phyloP scores from a whole-genome alignment of 2,797 vertebrate genomes.

The Tarsius wallacei region DNA sequence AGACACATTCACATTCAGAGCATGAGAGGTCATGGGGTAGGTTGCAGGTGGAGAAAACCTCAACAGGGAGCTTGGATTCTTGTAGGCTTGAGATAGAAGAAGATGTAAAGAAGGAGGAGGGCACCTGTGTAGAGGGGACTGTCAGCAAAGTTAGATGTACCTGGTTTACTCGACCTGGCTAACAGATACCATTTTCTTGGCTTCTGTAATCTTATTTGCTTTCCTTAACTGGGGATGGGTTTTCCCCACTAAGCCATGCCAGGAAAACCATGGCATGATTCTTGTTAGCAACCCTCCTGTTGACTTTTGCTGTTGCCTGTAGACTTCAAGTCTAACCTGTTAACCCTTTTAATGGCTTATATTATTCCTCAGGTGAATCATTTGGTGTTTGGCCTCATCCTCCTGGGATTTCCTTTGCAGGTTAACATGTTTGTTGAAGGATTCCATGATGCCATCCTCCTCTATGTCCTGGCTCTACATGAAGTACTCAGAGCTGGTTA shows the following conservation, averaged over 20 bases:
- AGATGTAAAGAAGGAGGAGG: neutral
- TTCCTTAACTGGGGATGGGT: neutral
- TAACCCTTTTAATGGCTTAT: neutral
- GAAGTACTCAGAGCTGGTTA: slow-evolving; percentile 96
- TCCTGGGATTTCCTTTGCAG: slow-evolving; percentile 89
- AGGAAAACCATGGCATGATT: neutral
- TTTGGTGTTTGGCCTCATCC: slow-evolving; percentile 27
- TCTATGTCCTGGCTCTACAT: slow-evolving; percentile 96
- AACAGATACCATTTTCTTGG: neutral
- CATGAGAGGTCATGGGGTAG: neutral
- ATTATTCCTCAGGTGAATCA: neutral
- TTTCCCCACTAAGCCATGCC: neutral
- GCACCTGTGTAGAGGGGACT: neutral
- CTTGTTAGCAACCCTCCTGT: neutral
- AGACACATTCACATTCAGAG: neutral
- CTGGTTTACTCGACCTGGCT: neutral
- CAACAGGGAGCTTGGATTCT: neutral
- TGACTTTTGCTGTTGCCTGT: neutral
- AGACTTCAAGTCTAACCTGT: neutral
- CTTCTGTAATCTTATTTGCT: neutral
- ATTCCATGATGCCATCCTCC: slow-evolving; percentile 97
- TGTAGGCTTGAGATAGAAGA: neutral
- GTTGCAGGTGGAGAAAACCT: neutral
- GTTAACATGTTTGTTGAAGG: slow-evolving; percentile 99
- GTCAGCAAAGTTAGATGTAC: neutral